These are phyloP conservation scores for Pyrgus malvae DNA, from an alignment of 2,888 invertebrate species.

Conservation along the genomic window DNA sequence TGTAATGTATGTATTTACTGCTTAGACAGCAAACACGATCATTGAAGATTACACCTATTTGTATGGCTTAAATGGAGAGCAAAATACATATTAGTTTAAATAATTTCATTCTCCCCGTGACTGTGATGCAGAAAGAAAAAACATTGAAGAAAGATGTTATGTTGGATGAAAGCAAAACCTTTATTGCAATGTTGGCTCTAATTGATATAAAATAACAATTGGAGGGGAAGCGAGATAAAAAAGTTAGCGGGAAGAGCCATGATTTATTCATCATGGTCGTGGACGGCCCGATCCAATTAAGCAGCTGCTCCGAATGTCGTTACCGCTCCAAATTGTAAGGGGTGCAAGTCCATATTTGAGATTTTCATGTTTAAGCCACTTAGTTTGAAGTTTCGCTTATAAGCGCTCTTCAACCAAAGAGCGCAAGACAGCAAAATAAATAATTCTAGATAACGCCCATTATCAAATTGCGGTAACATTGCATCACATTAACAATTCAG, in stretches of 20 bases:
- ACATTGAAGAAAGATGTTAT: neutral
- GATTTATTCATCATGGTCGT: slow-evolving; percentile 46
- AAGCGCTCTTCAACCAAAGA: neutral
- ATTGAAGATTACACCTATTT: too few relatives aligned
- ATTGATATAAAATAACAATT: slow-evolving; percentile 65
- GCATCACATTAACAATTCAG: too few relatives aligned
- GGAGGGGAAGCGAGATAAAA: slow-evolving; percentile 44
- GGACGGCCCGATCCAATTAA: slow-evolving; percentile 39
- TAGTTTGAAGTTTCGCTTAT: slow-evolving; percentile 12
- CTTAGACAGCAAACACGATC: too few relatives aligned
- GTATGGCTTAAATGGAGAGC: too few relatives aligned
- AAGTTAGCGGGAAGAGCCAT: slow-evolving; percentile 30
- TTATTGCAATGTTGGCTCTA: slow-evolving; percentile 32
- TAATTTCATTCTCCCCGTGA: too few relatives aligned
- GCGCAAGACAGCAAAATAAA: neutral
- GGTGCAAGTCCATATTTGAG: slow-evolving; percentile 38
- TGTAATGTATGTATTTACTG: too few relatives aligned
- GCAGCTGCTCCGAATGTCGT: slow-evolving; percentile 41
- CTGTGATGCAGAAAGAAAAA: neutral
- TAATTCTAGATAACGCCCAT: too few relatives aligned
- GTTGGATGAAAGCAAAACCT: neutral
- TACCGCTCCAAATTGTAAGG: slow-evolving; percentile 29
- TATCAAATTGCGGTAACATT: too few relatives aligned
- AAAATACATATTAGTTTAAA: too few relatives aligned
- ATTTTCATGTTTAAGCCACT: slow-evolving; percentile 36